A percentile compares a stretch with the other conserved stretches of the same genome.
Evolutionary conservation across 1,140 invertebrate genomes (phyloP).

Genomic region (Panonychus citri): DNA sequence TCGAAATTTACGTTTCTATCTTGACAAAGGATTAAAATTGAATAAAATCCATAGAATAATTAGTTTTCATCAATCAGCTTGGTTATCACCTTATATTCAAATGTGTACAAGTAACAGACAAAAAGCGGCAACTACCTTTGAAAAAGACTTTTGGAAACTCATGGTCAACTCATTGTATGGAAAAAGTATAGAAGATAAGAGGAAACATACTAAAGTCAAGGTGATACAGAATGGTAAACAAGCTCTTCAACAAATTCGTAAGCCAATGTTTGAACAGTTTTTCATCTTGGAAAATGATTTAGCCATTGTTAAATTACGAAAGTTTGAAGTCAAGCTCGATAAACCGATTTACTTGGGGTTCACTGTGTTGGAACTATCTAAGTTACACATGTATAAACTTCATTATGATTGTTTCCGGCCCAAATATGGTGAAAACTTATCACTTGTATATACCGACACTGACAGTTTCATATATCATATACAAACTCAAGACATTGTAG

Average conservation of each 20-base stretch:
- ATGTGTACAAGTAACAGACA: slow-evolving; percentile 21
- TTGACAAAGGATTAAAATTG: slow-evolving; percentile 24
- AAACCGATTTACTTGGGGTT: slow-evolving; percentile 18
- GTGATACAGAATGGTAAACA: slow-evolving; percentile 19
- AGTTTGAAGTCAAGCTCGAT: slow-evolving; percentile 13
- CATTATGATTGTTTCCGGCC: slow-evolving; percentile 17
- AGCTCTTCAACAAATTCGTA: slow-evolving; percentile 19
- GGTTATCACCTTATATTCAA: slow-evolving; percentile 25
- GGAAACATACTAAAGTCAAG: slow-evolving; percentile 23
- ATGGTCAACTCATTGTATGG: slow-evolving; percentile 27
- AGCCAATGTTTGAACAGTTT: slow-evolving; percentile 21
- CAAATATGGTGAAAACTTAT: slow-evolving; percentile 11
- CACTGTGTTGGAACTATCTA: slow-evolving; percentile 16
- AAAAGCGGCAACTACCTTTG: slow-evolving; percentile 16
- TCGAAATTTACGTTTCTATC: slow-evolving; percentile 26
- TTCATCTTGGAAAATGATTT: slow-evolving; percentile 14
- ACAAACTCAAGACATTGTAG: slow-evolving; percentile 12
- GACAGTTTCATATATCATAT: slow-evolving; percentile 11
- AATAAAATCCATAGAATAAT: slow-evolving; percentile 27
- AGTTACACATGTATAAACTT: slow-evolving; percentile 18
- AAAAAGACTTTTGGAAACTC: slow-evolving; percentile 21
- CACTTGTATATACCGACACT: slow-evolving; percentile 13
- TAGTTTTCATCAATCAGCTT: slow-evolving; percentile 26
- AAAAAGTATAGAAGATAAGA: slow-evolving; percentile 28
- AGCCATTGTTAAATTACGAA: slow-evolving; percentile 9